A percentile compares a stretch with the other conserved stretches of the same genome.
Evolutionary conservation across 2,113 vertebrate genomes (phyloP).

Genomic region (Candoia aspera): DNA sequence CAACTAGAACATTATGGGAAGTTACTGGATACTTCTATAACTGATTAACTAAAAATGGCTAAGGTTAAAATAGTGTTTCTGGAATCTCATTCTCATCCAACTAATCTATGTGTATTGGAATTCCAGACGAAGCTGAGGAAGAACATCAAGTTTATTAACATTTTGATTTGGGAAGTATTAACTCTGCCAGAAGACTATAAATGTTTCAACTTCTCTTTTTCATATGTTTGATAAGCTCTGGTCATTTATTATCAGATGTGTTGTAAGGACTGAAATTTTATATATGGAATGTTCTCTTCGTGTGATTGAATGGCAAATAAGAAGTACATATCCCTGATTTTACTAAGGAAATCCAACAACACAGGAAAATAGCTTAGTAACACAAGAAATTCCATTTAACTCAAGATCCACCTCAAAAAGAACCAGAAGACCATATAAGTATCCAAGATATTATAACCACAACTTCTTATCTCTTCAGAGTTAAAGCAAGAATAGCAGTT

Average conservation of each 20-base stretch:
- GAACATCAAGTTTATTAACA: neutral
- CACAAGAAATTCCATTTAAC: neutral
- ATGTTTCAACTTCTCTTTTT: neutral
- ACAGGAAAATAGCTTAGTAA: neutral
- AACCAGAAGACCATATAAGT: neutral
- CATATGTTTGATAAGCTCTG: neutral
- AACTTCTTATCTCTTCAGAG: neutral
- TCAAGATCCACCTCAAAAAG: neutral
- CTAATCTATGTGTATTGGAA: neutral
- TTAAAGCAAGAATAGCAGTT: neutral
- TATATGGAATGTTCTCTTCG: neutral
- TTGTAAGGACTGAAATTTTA: neutral
- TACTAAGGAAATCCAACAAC: neutral
- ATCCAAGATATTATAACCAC: neutral
- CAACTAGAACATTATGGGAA: neutral
- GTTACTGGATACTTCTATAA: neutral
- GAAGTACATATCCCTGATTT: neutral
- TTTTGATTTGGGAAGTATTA: neutral
- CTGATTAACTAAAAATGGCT: neutral
- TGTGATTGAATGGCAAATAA: neutral
- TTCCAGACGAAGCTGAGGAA: neutral
- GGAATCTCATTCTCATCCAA: neutral
- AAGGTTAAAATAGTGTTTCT: neutral
- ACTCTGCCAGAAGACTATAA: neutral
- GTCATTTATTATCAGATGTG: neutral